phyloP scores from a whole-genome alignment of 1,140 invertebrate species.

The Drosophila grimshawi region DNA sequence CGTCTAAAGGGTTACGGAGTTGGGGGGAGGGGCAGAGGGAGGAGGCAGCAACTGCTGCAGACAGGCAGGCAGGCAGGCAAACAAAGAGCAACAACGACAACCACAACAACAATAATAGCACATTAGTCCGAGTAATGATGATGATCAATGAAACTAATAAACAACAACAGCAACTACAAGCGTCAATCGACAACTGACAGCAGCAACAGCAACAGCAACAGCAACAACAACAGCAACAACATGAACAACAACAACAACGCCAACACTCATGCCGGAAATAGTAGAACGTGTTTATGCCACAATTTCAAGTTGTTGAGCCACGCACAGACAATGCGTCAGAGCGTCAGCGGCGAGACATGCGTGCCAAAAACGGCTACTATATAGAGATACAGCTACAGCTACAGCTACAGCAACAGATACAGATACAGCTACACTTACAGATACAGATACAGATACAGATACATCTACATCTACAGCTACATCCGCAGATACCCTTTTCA shows the following conservation, averaged over 20 bases:
- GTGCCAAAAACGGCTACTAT: slow-evolving; percentile 64
- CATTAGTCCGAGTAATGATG: slow-evolving; percentile 64
- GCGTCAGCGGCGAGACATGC: slow-evolving; percentile 69
- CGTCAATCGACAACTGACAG: slow-evolving; percentile 23
- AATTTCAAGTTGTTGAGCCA: slow-evolving; percentile 82
- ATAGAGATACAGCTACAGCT: slow-evolving; percentile 19
- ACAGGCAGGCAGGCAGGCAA: neutral
- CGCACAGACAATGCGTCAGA: slow-evolving; percentile 66
- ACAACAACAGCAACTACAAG: slow-evolving; percentile 45
- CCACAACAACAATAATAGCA: slow-evolving; percentile 11
- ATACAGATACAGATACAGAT: slow-evolving; percentile 18
- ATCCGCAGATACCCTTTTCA: neutral
- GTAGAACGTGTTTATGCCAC: slow-evolving; percentile 82
- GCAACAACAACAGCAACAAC: slow-evolving; percentile 61
- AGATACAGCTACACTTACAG: neutral
- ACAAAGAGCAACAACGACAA: slow-evolving; percentile 7
- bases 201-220: slow-evolving; percentile 28
- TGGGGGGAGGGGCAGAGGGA: neutral
- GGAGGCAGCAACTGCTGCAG: neutral
- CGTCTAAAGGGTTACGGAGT: neutral
- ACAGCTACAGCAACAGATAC: slow-evolving; percentile 17
- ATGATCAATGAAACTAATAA: slow-evolving; percentile 79
- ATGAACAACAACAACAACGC: slow-evolving; percentile 50
- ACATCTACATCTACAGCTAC: slow-evolving; percentile 1
- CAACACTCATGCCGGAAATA: slow-evolving; percentile 80